Conservation (phyloP, 2,797 vertebrate genomes). For the Remorina albescens region DNA sequence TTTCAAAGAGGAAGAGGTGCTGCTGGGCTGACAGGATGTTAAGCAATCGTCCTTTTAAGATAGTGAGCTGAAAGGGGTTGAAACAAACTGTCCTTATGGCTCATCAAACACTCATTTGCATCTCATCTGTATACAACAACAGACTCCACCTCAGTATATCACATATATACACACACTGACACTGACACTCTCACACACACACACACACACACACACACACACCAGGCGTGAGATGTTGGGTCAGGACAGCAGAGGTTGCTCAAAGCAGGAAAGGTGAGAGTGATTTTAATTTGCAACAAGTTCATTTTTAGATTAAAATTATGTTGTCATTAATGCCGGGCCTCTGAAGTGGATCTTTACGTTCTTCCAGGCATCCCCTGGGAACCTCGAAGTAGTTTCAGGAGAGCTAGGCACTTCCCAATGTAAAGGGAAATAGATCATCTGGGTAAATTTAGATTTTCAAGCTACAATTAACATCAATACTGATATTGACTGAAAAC, state of each 20-base stretch:
- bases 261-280: slow-evolving; percentile 36
- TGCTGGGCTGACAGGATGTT: slow-evolving; percentile 30
- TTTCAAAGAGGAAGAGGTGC: slow-evolving; percentile 26
- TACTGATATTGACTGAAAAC: neutral
- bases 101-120: slow-evolving; percentile 44
- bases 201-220: slow-evolving; percentile 11
- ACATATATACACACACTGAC: no score
- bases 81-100: slow-evolving; percentile 45
- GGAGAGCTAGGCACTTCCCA: neutral
- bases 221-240: slow-evolving; percentile 21
- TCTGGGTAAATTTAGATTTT: neutral
- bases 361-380: neutral
- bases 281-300: slow-evolving; percentile 43
- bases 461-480: neutral
- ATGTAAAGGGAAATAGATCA: neutral
- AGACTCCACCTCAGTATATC: slow-evolving; percentile 26
- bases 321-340: neutral
- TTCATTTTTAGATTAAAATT: slow-evolving; percentile 23
- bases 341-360: neutral
- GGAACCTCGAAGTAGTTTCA: neutral
- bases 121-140: slow-evolving; percentile 59
- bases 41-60: slow-evolving; percentile 46
- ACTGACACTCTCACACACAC: neutral
- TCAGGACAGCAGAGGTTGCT: slow-evolving; percentile 40
- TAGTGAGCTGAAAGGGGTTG: slow-evolving; percentile 11